These are phyloP conservation scores for Oostethus manadensis DNA, from an alignment of 2,113 vertebrate species.

Conservation along the genomic window DNA sequence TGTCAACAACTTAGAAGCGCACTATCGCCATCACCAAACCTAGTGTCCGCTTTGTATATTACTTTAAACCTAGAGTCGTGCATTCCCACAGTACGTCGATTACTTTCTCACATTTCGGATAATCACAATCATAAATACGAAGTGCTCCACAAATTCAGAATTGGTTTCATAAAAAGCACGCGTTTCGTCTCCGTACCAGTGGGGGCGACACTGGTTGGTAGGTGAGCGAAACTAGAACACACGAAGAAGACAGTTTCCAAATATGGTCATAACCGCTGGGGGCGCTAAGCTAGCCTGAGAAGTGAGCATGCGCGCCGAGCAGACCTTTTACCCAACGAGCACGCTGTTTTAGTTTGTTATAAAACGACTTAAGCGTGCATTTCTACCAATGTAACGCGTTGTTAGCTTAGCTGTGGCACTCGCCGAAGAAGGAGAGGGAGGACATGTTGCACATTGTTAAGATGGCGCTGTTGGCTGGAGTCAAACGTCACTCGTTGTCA, in stretches of 20 bases:
- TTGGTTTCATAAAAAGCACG: too few relatives aligned
- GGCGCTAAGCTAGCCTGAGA: not conserved
- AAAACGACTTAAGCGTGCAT: not conserved
- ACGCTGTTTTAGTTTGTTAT: not conserved
- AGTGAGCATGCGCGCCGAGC: not conserved
- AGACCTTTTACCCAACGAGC: not conserved
- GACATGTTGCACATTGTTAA: not conserved
- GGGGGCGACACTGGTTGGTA: not conserved
- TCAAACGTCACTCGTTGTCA: not conserved
- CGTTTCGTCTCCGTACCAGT: not conserved
- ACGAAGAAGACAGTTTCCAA: slow-evolving; percentile 17
- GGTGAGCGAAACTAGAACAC: not conserved
- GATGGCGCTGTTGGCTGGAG: not conserved
- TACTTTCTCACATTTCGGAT: too few relatives aligned
- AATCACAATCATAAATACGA: too few relatives aligned
- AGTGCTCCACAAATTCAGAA: not conserved
- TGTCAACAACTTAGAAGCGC: not conserved
- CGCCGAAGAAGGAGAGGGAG: not conserved
- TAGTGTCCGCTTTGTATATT: not conserved
- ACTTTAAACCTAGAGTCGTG: not conserved
- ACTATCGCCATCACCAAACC: not conserved
- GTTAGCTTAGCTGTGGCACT: not conserved
- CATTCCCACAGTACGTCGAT: too few relatives aligned
- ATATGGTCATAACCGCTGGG: slow-evolving; percentile 28
- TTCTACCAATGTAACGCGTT: not conserved